Base-by-base conservation (phyloP, 2,797 vertebrate species). In the Podarcis siculus region DNA sequence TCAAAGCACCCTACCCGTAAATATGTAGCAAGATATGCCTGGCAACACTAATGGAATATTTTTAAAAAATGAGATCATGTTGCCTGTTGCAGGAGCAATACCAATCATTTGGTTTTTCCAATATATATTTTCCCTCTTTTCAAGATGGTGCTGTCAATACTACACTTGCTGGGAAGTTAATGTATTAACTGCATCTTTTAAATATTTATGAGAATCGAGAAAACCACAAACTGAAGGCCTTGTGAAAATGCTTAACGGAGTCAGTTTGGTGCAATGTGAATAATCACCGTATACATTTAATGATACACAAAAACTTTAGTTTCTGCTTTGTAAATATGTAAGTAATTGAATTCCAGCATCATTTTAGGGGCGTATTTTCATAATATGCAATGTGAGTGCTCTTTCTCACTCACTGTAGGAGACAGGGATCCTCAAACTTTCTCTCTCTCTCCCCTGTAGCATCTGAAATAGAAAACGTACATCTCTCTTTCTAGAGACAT, bases 311-410 rank as follows among this genome's bases (percentile, higher is more conserved):
- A 96, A 93, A 89, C 21, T 87, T 95, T 90, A 93, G 82, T 83
- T 77, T 95, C 79, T 83, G 61, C 71, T 89, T 95, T 91, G 94
- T 92, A 94, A 79, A 84, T 92, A 91, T 89, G 90, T 86, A 89
- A 94, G 87, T 94, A 95, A 96, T 95, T 96, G 89, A 91, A 91
- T 90, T 73, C 93, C 90, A 87, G 69, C 87, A 92, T 94, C 93
- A 91, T 89, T 89, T 85, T n/a, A 42, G 45, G 39, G n/a, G 25
- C 23, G 45, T 42, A 15, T 55, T 35, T 86, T 35, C 30, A n/a
- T 35, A 39, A 8, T 78, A 1, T 39, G 12, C 8, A 49, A n/a
- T 49, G 32, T 35, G 39, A 79, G 19, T 12, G 30, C 61, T 39
- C 5, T 27, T 8, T 17, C 15, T 82, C 25, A n/a, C 8, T 30